These are phyloP conservation scores for Accipiter virgatus DNA, from an alignment of 2,113 vertebrate genomes.

Conservation along the genomic window DNA sequence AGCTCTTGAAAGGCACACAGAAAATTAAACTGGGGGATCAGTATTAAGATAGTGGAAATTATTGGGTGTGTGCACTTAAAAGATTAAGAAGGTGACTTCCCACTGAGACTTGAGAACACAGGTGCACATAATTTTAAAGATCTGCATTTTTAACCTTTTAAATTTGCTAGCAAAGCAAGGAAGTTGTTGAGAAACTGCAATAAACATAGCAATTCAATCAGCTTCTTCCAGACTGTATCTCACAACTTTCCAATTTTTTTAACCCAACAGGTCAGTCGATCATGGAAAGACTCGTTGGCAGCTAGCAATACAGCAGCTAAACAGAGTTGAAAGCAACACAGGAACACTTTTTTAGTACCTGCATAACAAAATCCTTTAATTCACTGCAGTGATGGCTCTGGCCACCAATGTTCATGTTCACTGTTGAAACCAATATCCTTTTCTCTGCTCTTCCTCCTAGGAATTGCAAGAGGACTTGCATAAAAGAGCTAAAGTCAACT, in stretches of 20 bases:
- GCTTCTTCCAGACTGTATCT: slow-evolving; percentile 17
- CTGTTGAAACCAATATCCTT: neutral
- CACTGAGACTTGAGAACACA: slow-evolving; percentile 38
- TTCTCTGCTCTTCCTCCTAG: neutral
- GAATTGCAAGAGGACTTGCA: neutral
- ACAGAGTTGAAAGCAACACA: neutral
- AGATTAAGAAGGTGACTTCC: slow-evolving; percentile 53
- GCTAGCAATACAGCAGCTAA: neutral
- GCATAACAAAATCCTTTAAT: neutral
- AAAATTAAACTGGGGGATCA: slow-evolving; percentile 38
- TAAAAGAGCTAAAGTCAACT: neutral
- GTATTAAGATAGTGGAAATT: slow-evolving; percentile 30
- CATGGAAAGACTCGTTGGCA: neutral
- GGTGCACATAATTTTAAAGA: slow-evolving; percentile 49
- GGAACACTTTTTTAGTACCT: neutral
- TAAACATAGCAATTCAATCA: slow-evolving; percentile 19
- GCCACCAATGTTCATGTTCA: neutral
- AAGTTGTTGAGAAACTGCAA: slow-evolving; percentile 21
- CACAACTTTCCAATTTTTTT: neutral
- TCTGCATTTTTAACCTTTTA: slow-evolving; percentile 51
- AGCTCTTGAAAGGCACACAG: neutral
- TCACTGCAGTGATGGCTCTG: neutral
- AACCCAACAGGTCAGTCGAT: neutral
- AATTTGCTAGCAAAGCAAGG: slow-evolving; percentile 55
- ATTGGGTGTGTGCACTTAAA: slow-evolving; percentile 15